Evolutionary conservation across 35 echinoderm and acorn worm genomes (phyloP).

Genomic region (Amphiura filiformis): DNA sequence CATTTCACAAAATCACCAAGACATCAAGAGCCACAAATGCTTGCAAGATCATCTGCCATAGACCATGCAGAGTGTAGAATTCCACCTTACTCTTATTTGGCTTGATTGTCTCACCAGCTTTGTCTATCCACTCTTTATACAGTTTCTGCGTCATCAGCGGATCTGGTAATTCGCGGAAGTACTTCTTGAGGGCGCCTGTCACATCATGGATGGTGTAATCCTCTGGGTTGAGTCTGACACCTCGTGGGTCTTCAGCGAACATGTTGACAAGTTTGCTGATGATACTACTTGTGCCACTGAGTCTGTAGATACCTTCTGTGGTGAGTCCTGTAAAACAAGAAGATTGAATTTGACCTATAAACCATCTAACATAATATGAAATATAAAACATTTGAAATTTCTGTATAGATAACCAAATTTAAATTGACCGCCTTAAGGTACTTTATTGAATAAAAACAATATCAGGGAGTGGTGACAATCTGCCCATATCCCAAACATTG

Average conservation of each 20-base stretch:
- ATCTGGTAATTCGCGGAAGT: conserved; percentile 87
- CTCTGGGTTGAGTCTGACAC: conserved; percentile 30
- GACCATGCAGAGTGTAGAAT: not conserved
- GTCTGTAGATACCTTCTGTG: conserved; percentile 81
- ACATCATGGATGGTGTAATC: conserved; percentile 69
- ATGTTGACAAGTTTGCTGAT: conserved; percentile 44
- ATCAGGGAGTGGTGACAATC: too few species aligned
- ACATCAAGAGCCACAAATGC: too few species aligned
- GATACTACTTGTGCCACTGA: conserved; percentile 54
- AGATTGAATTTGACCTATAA: not conserved
- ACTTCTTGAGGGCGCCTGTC: conserved; percentile 87
- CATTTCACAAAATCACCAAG: too few species aligned
- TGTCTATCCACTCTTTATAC: conserved; percentile 77
- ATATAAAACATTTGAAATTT: too few species aligned
- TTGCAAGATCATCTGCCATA: too few species aligned
- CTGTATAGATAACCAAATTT: too few species aligned
- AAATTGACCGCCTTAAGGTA: too few species aligned
- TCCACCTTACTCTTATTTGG: not conserved
- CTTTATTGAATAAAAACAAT: too few species aligned
- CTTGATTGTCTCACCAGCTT: conserved; percentile 52
- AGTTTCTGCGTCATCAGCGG: conserved; percentile 79
- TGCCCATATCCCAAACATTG: too few species aligned
- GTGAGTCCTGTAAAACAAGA: conserved; percentile 59
- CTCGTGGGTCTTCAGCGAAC: conserved; percentile 50
- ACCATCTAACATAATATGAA: too few species aligned